These are phyloP conservation scores for Danaus plexippus DNA, from an alignment of 1,140 invertebrate species.

Conservation along the genomic window DNA sequence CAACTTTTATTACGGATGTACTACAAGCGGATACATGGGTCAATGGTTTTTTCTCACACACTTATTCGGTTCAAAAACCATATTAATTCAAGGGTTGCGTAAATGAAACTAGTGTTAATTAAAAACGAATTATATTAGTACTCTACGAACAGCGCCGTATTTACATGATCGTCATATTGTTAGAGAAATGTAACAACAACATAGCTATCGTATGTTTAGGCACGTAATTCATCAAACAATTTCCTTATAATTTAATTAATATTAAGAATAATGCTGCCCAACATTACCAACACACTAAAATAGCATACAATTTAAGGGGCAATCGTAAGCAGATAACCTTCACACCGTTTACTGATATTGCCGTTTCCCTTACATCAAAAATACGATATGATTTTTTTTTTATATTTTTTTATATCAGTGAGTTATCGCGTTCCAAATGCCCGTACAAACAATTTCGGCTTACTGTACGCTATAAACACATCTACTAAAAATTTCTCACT, in stretches of 20 bases:
- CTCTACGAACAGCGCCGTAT: slow-evolving; percentile 71
- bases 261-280: slow-evolving; percentile 22
- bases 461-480: slow-evolving; percentile 17
- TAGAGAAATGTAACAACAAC: slow-evolving; percentile 71
- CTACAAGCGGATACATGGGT: too few species aligned
- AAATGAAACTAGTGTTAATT: slow-evolving; percentile 49
- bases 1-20: too few species aligned
- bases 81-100: slow-evolving; percentile 4
- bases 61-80: too few species aligned
- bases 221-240: slow-evolving; percentile 57
- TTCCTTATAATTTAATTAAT: slow-evolving; percentile 26
- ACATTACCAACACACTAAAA: slow-evolving; percentile 15
- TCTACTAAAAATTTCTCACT: slow-evolving; percentile 15
- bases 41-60: too few species aligned
- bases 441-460: slow-evolving; percentile 14
- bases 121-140: slow-evolving; percentile 69
- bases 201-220: slow-evolving; percentile 64
- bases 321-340: too few species aligned
- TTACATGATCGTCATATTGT: slow-evolving; percentile 70
- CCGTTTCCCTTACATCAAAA: too few species aligned
- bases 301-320: slow-evolving; percentile 9
- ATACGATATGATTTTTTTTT: too few species aligned
- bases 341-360: too few species aligned
- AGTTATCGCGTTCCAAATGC: background rate
- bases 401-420: too few species aligned